Evolutionary conservation across 2,797 vertebrate species (phyloP), one percentile per base, ranked within the genome.

Genomic region (Carapus acus): DNA sequence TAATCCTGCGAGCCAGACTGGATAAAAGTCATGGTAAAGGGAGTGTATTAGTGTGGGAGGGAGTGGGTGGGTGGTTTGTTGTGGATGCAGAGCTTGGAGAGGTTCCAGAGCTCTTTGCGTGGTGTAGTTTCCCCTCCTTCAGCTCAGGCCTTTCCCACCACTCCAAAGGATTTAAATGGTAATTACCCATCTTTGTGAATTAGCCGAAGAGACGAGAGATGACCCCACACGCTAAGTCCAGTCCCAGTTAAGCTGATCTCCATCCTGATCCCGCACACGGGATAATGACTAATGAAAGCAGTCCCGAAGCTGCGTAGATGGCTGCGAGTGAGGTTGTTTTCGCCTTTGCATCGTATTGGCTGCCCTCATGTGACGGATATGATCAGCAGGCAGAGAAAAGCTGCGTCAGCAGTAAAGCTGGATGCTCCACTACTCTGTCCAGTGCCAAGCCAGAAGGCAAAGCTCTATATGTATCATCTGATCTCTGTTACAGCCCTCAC

Each of bases 171-270:
- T 67, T 74, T 63, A 75, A 63, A 62, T 46, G 54, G 67, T 77
- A 74, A 74, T 78, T 76, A 73, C 37, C 38, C 40, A n/a, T 67
- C 45, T 67, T 60, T 44, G 38, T 66, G 49, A 67, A 41, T 56
- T 17, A 50, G 27, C 39, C 67, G 48, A 53, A 46, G 58, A 59
- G 58, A 58, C 8, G 38, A 31, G 43, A 18, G 7, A 37, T 1
- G 24, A 23, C 36, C 27, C 47, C 49, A 3, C 27, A 61, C 14
- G 12, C 41, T 74, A 50, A 12, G 45, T 1, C 17, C 38, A n/a
- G 16, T 61, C 57, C 69, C 71, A 49, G 49, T 67, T 64, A 34
- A 65, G 63, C 60, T 66, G 40, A 43, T 59, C 56, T 64, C 56
- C 43, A 18, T 31, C 52, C 33, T 49, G 13, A 63, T 55, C 41